These are phyloP conservation scores for Galbula dea DNA, from an alignment of 2,113 vertebrate species.

Conservation along the genomic window DNA sequence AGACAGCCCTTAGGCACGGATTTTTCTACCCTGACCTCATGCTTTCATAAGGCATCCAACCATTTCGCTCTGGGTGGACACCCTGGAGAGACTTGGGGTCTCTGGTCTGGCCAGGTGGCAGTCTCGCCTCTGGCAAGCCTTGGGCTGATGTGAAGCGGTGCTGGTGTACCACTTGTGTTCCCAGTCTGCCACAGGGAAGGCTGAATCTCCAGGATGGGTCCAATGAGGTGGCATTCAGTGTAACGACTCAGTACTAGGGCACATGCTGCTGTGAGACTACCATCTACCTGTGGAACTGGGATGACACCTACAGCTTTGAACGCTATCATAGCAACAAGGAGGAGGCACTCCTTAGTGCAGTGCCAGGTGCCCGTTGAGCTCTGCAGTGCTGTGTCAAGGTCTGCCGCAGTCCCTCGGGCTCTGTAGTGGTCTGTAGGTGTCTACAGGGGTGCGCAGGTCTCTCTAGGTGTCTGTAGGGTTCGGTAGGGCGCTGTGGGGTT, in stretches of 20 bases:
- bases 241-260: slow-evolving; percentile 95
- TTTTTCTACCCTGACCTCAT: background rate
- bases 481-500: too few species aligned
- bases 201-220: slow-evolving; percentile 88
- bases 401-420: too few species aligned
- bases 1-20: background rate
- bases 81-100: background rate
- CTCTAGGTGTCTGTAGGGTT: too few species aligned
- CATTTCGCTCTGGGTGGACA: background rate
- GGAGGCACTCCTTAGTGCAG: too few species aligned
- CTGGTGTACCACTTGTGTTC: background rate
- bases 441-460: too few species aligned
- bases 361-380: too few species aligned
- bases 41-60: background rate
- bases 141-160: background rate
- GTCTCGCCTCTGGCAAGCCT: background rate
- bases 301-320: too few species aligned
- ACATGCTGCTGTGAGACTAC: slow-evolving; percentile 91
- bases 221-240: slow-evolving; percentile 89
- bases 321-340: too few species aligned
- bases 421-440: too few species aligned
- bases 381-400: too few species aligned
- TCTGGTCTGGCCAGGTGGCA: background rate
- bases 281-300: slow-evolving; percentile 94
- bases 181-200: slow-evolving; percentile 63